Percentiles rank a stretch among this genome's conserved stretches.
Conservation (phyloP, 2,888 invertebrate species). For the Pandemis cinnamomeana region DNA sequence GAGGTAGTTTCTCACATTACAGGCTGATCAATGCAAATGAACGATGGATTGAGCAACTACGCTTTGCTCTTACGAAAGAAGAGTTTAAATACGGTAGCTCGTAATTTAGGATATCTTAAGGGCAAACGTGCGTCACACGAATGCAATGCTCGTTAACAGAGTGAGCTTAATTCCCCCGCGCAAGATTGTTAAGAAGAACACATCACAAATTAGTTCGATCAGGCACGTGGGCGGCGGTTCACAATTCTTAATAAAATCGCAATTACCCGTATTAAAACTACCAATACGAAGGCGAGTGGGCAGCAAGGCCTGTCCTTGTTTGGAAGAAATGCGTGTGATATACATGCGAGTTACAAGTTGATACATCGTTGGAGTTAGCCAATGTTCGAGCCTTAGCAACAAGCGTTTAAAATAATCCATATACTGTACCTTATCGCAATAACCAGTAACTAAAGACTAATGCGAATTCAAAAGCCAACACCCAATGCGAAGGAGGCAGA, state of each 20-base stretch:
- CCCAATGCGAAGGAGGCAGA: too few relatives aligned
- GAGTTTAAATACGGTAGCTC: background rate
- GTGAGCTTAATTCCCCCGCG: slow-evolving; percentile 35
- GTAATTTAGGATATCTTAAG: background rate
- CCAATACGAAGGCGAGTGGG: slow-evolving; percentile 74
- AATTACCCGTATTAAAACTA: slow-evolving; percentile 79
- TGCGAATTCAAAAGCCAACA: too few relatives aligned
- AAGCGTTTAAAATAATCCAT: background rate
- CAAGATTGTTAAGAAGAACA: slow-evolving; percentile 32
- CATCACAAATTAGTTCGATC: slow-evolving; percentile 46
- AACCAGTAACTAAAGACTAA: too few relatives aligned
- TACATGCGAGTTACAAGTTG: slow-evolving; percentile 48
- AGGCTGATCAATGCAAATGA: too few relatives aligned
- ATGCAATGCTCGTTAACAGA: slow-evolving; percentile 23
- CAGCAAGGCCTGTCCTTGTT: slow-evolving; percentile 75
- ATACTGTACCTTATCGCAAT: too few relatives aligned
- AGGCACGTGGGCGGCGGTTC: slow-evolving; percentile 65
- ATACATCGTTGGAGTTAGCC: slow-evolving; percentile 4
- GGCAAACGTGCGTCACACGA: slow-evolving; percentile 3
- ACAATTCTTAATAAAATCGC: slow-evolving; percentile 75
- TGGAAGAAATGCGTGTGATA: slow-evolving; percentile 68
- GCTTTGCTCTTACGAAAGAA: background rate
- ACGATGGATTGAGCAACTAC: background rate
- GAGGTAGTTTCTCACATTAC: too few relatives aligned
- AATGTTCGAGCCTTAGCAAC: background rate